Evolutionary conservation across 2,888 invertebrate genomes (phyloP), one percentile per base, ranked within the genome.

Genomic region (Kryphioiulus occultus): DNA sequence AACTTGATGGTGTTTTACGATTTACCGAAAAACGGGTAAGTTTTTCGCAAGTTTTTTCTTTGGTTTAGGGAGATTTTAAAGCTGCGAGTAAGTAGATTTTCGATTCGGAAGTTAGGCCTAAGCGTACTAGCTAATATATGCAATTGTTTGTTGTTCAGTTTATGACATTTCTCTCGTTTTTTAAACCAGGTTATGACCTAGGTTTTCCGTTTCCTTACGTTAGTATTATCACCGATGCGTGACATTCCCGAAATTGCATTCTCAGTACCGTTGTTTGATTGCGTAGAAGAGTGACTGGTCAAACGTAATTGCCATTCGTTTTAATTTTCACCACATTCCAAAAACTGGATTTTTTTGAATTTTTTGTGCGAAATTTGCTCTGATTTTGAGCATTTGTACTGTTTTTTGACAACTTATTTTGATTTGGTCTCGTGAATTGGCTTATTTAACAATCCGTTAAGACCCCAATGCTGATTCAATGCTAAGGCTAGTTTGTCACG

Each of bases 1-100:
- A 59, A 59, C 22, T 59, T 15, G 59, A 22, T 10, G 26, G 26
- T 26, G 68, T 26, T 68, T 68, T 26, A 26, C 9, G 17, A 17
- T 78, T 26, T 78, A 10, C 15, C 78, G 78, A 78, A 78, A 78
- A 78, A 78, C 78, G 78, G 78, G 78, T 78, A 78, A 78, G 78
- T 78, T 78, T 78, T 78, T 78, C 78, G 78, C 78, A 15, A 15
- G 17, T 9, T 78, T 78, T 78, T 32, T 30, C 30, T 17, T 78
- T 30, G 30, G n/a, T 78, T 15, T 5, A 9, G 15, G 3, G 15
- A 32, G 78, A 32, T 78, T 78, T 30, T 9, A 78, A 78, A 78
- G 1, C 9, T 78, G 78, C 59, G 19, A 53, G 12, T 10, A 47
- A 47, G 5, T 26, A 32, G 44, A 68, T 22, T 30, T 78, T 30